A percentile compares a stretch with the other conserved stretches of the same genome.
Evolutionary conservation across 2,113 vertebrate genomes (phyloP).

Genomic region (Tautogolabrus adspersus): DNA sequence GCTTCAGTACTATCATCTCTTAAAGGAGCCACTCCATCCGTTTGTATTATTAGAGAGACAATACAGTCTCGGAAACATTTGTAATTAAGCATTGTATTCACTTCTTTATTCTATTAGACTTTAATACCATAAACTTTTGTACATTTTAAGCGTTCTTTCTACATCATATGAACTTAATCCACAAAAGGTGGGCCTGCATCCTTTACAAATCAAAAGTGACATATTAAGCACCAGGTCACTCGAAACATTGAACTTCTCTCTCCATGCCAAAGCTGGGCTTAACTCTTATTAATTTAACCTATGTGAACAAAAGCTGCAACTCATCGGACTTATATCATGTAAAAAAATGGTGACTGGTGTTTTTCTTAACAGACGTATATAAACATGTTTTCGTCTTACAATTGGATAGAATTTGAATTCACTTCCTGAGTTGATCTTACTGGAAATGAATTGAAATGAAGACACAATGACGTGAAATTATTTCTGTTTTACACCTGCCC

Average conservation of each 20-base stretch:
- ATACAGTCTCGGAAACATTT: neutral
- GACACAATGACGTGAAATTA: slow-evolving; percentile 20
- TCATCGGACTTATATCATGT: slow-evolving; percentile 7
- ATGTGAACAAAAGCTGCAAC: slow-evolving; percentile 1
- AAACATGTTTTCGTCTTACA: slow-evolving; percentile 16
- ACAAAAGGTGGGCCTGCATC: slow-evolving; percentile 13
- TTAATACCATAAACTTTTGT: slow-evolving; percentile 12
- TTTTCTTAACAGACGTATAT: slow-evolving; percentile 23
- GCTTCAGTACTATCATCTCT: slow-evolving; percentile 28
- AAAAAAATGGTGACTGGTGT: neutral
- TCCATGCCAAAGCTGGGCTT: neutral
- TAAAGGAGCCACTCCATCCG: slow-evolving; percentile 7
- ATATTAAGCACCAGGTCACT: slow-evolving; percentile 14
- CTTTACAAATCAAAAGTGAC: slow-evolving; percentile 16
- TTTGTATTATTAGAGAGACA: slow-evolving; percentile 2
- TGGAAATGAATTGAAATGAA: slow-evolving; percentile 46
- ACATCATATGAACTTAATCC: slow-evolving; percentile 3
- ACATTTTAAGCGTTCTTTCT: slow-evolving; percentile 9
- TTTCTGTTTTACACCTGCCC: neutral
- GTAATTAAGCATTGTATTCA: neutral
- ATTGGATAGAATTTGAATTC: slow-evolving; percentile 41
- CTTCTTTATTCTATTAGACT: slow-evolving; percentile 15
- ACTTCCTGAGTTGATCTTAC: slow-evolving; percentile 76
- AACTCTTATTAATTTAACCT: neutral
- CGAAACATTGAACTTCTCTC: neutral